phyloP scores from a whole-genome alignment of 2,113 vertebrate genomes.

The Syngnathus typhle region DNA sequence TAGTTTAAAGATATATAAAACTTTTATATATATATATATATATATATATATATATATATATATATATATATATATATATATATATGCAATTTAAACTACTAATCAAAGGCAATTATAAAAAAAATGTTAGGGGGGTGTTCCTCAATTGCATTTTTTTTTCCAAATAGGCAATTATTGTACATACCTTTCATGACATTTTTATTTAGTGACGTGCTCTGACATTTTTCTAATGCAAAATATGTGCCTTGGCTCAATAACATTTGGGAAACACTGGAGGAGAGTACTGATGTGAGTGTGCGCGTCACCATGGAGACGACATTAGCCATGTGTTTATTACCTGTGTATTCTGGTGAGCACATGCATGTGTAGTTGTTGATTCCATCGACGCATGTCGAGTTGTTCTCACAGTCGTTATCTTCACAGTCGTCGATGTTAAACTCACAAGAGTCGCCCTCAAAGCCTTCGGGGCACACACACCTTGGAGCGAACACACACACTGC shows the following conservation, averaged over 20 bases:
- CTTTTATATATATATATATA: neutral
- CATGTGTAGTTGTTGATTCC: constrained; percentile 99
- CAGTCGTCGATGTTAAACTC: constrained; percentile 97
- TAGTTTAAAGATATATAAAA: neutral
- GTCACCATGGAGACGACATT: neutral
- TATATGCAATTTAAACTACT: neutral
- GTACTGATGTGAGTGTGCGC: neutral
- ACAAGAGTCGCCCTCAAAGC: constrained; percentile 91
- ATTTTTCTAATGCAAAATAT: no score
- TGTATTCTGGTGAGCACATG: constrained; percentile 92
- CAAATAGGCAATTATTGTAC: neutral
- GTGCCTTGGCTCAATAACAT: neutral
- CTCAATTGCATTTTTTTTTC: no score
- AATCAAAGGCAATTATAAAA: no score
- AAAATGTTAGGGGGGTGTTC: no score
- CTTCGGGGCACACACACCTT: constrained; percentile 93
- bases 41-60: neutral
- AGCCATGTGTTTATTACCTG: constrained; percentile 73
- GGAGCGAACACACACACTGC: constrained; percentile 3
- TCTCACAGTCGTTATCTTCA: constrained; percentile 98
- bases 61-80: neutral
- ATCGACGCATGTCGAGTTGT: constrained; percentile 95
- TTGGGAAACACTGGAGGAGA: neutral
- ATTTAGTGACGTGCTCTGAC: no score
- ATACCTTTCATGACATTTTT: neutral